phyloP scores from a whole-genome alignment of 2,797 vertebrate genomes.

The Eidolon dupreanum region DNA sequence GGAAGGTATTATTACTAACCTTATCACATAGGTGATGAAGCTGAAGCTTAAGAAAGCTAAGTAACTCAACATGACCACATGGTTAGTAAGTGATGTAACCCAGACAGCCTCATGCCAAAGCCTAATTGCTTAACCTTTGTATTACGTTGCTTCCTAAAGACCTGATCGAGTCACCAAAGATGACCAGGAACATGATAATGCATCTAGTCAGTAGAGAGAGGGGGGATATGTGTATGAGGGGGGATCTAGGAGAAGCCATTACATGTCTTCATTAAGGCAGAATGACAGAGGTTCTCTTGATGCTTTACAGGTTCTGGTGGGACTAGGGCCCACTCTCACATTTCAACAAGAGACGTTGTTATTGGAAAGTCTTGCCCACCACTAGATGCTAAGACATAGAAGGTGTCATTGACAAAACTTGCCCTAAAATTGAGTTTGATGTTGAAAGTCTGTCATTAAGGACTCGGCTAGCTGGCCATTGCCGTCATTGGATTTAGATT shows the following conservation, averaged over 20 bases:
- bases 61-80: background rate
- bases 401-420: conserved; percentile 63
- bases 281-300: conserved; percentile 22
- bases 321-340: background rate
- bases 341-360: conserved; percentile 29
- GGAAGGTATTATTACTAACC: background rate
- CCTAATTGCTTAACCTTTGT: background rate
- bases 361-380: conserved; percentile 53
- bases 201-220: background rate
- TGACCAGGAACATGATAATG: background rate
- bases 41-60: background rate
- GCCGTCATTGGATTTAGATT: conserved; percentile 46
- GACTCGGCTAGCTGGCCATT: conserved; percentile 16
- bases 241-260: background rate
- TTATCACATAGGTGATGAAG: background rate
- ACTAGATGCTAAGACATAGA: conserved; percentile 16
- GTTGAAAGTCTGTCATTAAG: conserved; percentile 56
- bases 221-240: background rate
- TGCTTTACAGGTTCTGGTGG: conserved; percentile 10
- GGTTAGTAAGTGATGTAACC: background rate
- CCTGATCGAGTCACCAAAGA: background rate
- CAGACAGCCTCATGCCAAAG: background rate
- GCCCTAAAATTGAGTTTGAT: conserved; percentile 55
- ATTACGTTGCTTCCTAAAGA: background rate
- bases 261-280: background rate